A percentile compares a stretch with the other conserved stretches of the same genome.
Conservation (phyloP, 2,113 vertebrate genomes). For the Ctenomys sociabilis region DNA sequence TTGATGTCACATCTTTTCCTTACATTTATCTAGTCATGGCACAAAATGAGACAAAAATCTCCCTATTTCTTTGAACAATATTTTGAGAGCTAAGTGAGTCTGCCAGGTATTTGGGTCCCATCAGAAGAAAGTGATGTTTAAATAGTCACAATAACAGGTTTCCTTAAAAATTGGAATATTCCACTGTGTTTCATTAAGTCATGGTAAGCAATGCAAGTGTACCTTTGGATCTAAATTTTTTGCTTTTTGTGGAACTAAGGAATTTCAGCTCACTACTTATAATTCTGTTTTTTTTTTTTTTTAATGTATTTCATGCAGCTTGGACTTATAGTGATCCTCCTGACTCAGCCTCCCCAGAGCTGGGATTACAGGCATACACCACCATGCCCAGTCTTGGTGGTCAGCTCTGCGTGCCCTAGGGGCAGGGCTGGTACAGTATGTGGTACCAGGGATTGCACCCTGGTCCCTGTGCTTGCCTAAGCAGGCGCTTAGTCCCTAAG, state of each 20-base stretch:
- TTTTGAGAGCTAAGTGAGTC: not conserved
- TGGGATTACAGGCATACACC: no score
- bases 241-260: not conserved
- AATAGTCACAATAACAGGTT: not conserved
- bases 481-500: no score
- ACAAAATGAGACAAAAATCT: not conserved
- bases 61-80: not conserved
- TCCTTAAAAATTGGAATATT: not conserved
- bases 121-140: not conserved
- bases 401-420: no score
- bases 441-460: no score
- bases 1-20: not conserved
- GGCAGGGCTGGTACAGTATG: no score
- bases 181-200: not conserved
- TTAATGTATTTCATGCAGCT: no score
- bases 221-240: not conserved
- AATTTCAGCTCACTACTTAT: not conserved
- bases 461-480: no score
- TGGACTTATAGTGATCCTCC: no score
- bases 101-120: not conserved
- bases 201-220: not conserved
- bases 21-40: not conserved
- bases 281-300: conserved; percentile 43
- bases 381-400: no score
- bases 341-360: no score